Evolutionary conservation across 1,140 invertebrate species (phyloP), one percentile per base, ranked within the genome.

Genomic region (Ephestia elutella): DNA sequence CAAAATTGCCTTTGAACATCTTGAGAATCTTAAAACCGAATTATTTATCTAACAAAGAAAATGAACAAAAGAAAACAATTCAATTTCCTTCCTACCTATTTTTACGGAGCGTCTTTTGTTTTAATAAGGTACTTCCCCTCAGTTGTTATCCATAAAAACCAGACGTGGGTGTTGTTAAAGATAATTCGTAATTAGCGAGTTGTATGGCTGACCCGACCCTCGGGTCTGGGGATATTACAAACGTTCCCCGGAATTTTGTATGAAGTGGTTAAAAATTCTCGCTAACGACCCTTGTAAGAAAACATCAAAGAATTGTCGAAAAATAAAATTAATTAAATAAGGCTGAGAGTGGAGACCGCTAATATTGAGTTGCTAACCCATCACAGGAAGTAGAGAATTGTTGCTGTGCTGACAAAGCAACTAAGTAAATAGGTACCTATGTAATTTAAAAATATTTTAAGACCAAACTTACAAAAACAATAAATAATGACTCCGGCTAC

Each of bases 141-240:
- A 44, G 38, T 44, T 44, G 38, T 44, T 44, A 10, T 15, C 38
- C 38, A 44, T 44, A 44, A 44, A n/a, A 44, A 44, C 38, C 38
- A 44, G 38, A 44, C 38, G 38, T 44, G 38, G 38, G 38, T 4
- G 32, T 10, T 35, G n/a, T 44, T 15, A 44, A 44, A 44, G 38
- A 44, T 44, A 44, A 44, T 44, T n/a, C 10, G 5, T 44, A 44
- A 44, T 44, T 44, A 44, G 38, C 38, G 38, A 44, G 38, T 44
- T 44, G 38, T 44, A 44, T 15, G 38, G 0, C 38, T 17, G 38
- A 17, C 38, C 38, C 38, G n/a, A 44, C 38, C 38, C 38, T 44
- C n/a, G 38, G 38, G 2, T 13, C 15, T 13, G n/a, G 2, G 38
- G 5, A 15, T 5, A 15, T 44, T 44, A 15, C 13, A 15, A 44